Base-by-base conservation (phyloP, 2,113 vertebrate species). In the Proterorhinus semilunaris region DNA sequence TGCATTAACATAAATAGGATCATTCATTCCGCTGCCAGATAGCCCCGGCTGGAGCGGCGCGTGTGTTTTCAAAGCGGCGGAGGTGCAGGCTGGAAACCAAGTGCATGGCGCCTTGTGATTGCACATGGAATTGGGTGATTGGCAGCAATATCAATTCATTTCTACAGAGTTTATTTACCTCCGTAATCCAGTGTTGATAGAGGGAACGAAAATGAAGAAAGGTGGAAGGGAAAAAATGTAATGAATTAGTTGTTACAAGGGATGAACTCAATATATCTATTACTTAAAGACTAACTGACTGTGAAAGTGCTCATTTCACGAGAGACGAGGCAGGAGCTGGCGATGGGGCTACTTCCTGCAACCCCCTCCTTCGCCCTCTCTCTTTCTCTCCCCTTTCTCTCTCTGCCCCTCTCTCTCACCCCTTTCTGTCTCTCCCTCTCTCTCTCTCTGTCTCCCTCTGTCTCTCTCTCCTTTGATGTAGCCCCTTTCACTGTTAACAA, bases 1-100 rank as follows among this genome's bases (percentile, higher is more conserved):
- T 96, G 96, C 94, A 98, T 98, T 98, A 98, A 97, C 97, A 98
- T 99, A 98, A 99, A 98, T 98, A 96, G 96, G 96, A 96, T 96
- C 94, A 96, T 97, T 97, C 95, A 95, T 97, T 97, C 95, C 95
- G 93, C 89, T 92, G 92, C 94, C 94, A 96, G 96, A 95, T 93
- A 95, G 95, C 86, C 87, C 66, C 63, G 93, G 91, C 93, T 83
- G 90, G 93, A 92, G 86, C 87, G 86, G 73, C 76, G 10, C 67
- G 78, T 91, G 91, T 91, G 86, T 57, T 67, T 54, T 73, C 47
- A 52, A 91, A 85, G 90, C 82, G 79, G 78, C 68, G 75, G 72
- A 80, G 75, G 69, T 72, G 72, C 68, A 78, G 80, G 67, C 71
- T 62, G 49, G 63, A 74, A 66, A 69, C 72, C 68, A 69, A 75